These are phyloP conservation scores for Rhagoletis zephyria DNA, from an alignment of 1,140 invertebrate genomes.

Conservation along the genomic window DNA sequence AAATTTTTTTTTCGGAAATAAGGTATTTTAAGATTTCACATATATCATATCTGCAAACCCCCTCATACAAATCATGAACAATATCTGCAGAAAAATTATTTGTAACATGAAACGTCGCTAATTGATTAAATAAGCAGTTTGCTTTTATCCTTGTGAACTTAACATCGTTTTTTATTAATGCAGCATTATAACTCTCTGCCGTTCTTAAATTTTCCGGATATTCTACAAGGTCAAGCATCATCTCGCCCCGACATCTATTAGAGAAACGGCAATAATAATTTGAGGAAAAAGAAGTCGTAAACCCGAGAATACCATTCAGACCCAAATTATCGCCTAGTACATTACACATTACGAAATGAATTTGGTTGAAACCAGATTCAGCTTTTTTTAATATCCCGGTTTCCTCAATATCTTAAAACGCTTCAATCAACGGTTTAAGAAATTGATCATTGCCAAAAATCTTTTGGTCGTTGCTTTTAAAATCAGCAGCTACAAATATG, in stretches of 20 bases:
- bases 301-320: constrained; percentile 15
- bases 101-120: constrained; percentile 46
- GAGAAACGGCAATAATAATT: constrained; percentile 41
- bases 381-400: neutral
- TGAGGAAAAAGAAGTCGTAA: neutral
- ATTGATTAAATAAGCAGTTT: constrained; percentile 36
- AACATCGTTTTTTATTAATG: constrained; percentile 1
- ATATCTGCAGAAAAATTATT: constrained; percentile 38
- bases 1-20: constrained; percentile 28
- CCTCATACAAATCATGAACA: constrained; percentile 53
- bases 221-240: neutral
- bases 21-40: too few species aligned
- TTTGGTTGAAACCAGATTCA: constrained; percentile 7
- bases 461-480: constrained; percentile 33
- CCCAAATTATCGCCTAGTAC: neutral
- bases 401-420: neutral
- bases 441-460: constrained; percentile 33
- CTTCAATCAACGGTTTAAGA: constrained; percentile 19
- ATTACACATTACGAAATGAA: neutral
- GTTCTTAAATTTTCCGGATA: neutral
- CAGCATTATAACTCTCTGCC: constrained; percentile 9
- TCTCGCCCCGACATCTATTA: neutral
- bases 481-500: neutral
- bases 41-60: neutral
- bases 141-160: constrained; percentile 34